Evolutionary conservation across 2,888 invertebrate genomes (phyloP), one percentile per base, ranked within the genome.

Genomic region (Athalia cordata): DNA sequence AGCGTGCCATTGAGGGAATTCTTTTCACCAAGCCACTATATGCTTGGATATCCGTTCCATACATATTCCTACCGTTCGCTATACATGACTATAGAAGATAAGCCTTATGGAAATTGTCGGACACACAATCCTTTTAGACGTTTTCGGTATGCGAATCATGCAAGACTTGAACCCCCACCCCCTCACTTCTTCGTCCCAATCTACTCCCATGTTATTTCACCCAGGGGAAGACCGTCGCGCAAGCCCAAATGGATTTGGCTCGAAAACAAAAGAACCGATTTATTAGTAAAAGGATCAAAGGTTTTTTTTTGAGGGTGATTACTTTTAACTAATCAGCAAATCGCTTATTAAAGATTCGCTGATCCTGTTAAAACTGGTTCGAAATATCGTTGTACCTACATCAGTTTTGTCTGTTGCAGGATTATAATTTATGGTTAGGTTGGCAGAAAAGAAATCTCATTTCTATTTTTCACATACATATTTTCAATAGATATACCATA

Each of bases 51-150:
- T 72, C 72, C 72, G 59, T 72, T 72, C 45, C 59, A 72, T 72
- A 72, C 72, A 72, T 72, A 72, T 72, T 72, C 72, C 72, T 47
- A 43, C 47, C 70, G 57, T 57, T 13, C 55, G 9, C 57, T 47
- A 59, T 72, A 59, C 59, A 72, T 72, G 72, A 72, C 72, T 57
- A 72, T 72, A 72, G 72, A 59, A 72, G 72, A 72, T 72, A 72
- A 72, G 72, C 72, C 72, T 72, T 59, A 72, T 72, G 72, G 72
- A 72, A 72, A 72, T 72, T 72, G 72, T 72, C 72, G 72, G 72
- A 72, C 72, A 72, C 29, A 29, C 72, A 72, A 72, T 72, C 72
- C 72, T 72, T 72, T 72, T 72, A 72, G 72, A 72, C 72, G 59
- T 72, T 72, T 72, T 72, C 72, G 72, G 72, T 72, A 72, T 72